Evolutionary conservation across 2,797 vertebrate species (phyloP).

Genomic region (Pipistrellus kuhlii): DNA sequence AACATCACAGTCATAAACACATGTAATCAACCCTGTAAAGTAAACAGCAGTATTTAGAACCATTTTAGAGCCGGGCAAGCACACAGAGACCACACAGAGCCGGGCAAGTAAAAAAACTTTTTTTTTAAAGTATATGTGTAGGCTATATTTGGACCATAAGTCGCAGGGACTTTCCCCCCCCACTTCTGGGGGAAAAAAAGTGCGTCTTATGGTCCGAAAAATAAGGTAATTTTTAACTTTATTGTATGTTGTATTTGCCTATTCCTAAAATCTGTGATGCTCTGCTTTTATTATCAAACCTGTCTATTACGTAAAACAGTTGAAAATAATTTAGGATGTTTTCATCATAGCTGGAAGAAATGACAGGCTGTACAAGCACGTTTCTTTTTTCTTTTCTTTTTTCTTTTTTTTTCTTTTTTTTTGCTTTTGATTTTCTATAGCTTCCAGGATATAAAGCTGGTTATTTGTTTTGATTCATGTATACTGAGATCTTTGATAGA

Average conservation of each 20-base stretch:
- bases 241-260: neutral
- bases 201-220: no score
- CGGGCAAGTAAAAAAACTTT: no score
- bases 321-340: neutral
- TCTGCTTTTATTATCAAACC: constrained; percentile 1
- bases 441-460: neutral
- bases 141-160: no score
- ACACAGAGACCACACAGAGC: no score
- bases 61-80: no score
- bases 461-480: constrained; percentile 50
- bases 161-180: no score
- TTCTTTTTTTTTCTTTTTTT: neutral
- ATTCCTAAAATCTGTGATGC: neutral
- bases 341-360: neutral
- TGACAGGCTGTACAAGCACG: neutral
- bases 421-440: constrained; percentile 27
- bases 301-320: neutral
- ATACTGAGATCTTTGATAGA: neutral
- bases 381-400: constrained; percentile 21
- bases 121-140: no score
- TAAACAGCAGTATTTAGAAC: no score
- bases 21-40: no score
- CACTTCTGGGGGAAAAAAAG: no score
- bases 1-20: no score
- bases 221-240: constrained; percentile 40